Percentiles rank a stretch among this genome's conserved stretches.
phyloP scores from a whole-genome alignment of 2,113 vertebrate species.

The Camarhynchus parvulus region DNA sequence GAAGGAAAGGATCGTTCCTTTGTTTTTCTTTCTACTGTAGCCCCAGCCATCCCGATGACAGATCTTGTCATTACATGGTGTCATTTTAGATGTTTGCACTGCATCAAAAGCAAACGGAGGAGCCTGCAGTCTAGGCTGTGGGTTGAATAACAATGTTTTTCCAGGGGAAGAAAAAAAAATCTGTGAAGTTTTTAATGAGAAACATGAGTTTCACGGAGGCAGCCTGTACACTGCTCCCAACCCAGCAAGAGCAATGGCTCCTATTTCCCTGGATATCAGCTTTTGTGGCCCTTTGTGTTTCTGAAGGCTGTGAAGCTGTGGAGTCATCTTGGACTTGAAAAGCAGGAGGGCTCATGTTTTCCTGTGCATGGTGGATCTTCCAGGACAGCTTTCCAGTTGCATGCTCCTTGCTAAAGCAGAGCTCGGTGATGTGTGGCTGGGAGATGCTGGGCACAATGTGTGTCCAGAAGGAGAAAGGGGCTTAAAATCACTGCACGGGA shows the following conservation, averaged over 20 bases:
- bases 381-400: background rate
- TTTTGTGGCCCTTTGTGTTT: background rate
- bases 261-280: background rate
- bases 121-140: constrained; percentile 52
- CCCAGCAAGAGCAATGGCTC: background rate
- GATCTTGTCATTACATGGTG: constrained; percentile 58
- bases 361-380: background rate
- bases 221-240: background rate
- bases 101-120: constrained; percentile 65
- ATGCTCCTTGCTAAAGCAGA: background rate
- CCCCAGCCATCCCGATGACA: constrained; percentile 33
- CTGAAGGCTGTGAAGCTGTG: background rate
- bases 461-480: background rate
- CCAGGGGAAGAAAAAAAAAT: background rate
- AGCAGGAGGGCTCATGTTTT: background rate
- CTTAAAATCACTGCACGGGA: background rate
- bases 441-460: background rate
- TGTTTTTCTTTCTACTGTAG: constrained; percentile 39
- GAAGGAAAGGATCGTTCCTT: background rate
- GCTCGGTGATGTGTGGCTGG: background rate
- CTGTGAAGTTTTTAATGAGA: constrained; percentile 61
- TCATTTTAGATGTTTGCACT: constrained; percentile 64
- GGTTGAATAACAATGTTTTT: constrained; percentile 65
- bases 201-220: background rate
- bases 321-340: background rate